Evolutionary conservation across 2,797 vertebrate species (phyloP).

Genomic region (Hydrophis major): DNA sequence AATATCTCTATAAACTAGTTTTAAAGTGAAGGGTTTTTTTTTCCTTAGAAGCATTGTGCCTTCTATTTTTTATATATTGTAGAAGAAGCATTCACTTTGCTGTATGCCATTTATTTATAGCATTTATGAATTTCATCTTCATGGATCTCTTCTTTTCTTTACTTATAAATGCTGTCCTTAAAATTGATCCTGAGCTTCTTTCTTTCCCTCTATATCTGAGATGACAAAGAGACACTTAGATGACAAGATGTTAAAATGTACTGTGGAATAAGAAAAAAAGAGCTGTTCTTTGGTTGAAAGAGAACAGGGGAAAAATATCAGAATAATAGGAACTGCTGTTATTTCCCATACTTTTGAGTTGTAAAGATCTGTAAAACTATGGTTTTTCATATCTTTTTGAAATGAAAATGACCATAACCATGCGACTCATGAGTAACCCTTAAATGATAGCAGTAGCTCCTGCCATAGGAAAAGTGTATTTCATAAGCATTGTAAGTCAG

Average conservation of each 20-base stretch:
- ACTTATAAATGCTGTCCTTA: conserved; percentile 6
- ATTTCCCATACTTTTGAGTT: not conserved
- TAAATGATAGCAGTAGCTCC: conserved; percentile 25
- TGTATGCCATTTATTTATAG: conserved; percentile 5
- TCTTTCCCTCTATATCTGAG: not conserved
- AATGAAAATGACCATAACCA: conserved; percentile 30
- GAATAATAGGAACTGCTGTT: not conserved
- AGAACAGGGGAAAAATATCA: not conserved
- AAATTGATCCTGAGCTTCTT: conserved; percentile 22
- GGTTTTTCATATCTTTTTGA: conserved; percentile 29
- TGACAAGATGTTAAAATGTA: conserved; percentile 45
- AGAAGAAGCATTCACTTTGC: not conserved
- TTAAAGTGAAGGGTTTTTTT: not conserved
- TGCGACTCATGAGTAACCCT: conserved; percentile 37
- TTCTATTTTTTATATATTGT: not conserved
- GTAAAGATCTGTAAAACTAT: conserved; percentile 1
- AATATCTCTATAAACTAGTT: not conserved
- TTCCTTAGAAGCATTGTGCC: not conserved
- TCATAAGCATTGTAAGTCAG: not conserved
- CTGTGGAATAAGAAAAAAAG: not conserved
- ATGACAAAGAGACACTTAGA: conserved; percentile 40
- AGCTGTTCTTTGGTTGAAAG: conserved; percentile 13
- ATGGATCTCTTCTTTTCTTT: conserved; percentile 7
- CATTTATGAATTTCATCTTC: conserved; percentile 37
- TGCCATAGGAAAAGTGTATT: conserved; percentile 1